Conservation (phyloP, 2,113 vertebrate species). For the Clinocottus analis region DNA sequence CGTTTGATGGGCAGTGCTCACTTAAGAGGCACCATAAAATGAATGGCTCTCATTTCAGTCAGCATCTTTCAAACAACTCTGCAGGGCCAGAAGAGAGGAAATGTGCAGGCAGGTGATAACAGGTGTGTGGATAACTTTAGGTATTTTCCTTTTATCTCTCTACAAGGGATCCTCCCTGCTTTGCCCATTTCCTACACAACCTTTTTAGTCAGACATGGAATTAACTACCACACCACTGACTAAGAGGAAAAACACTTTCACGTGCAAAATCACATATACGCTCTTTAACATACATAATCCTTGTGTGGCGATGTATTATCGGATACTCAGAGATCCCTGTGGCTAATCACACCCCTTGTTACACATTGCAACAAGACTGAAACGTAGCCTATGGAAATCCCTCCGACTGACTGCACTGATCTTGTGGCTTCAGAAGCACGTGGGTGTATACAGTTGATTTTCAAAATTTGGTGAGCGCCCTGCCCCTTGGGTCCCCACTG, state of each 20-base stretch:
- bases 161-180: conserved; percentile 40
- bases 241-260: conserved; percentile 42
- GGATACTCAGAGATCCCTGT: conserved; percentile 33
- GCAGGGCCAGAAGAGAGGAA: conserved; percentile 45
- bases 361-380: conserved; percentile 22
- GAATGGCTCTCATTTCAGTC: conserved; percentile 63
- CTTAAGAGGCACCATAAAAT: conserved; percentile 72
- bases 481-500: conserved; percentile 53
- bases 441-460: conserved; percentile 74
- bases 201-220: conserved; percentile 33
- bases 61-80: conserved; percentile 68
- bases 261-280: conserved; percentile 44
- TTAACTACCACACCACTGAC: conserved; percentile 20
- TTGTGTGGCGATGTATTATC: conserved; percentile 35
- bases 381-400: conserved; percentile 37
- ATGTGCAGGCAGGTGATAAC: conserved; percentile 67
- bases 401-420: conserved; percentile 13
- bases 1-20: conserved; percentile 50
- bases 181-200: conserved; percentile 48
- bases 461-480: conserved; percentile 68
- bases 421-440: conserved; percentile 52
- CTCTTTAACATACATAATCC: conserved; percentile 47
- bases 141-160: conserved; percentile 58
- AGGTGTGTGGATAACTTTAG: conserved; percentile 68
- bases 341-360: conserved; percentile 40